Percentiles rank a stretch among this genome's conserved stretches.
Evolutionary conservation across 2,113 vertebrate genomes (phyloP).

Genomic region (Myrmophylax atrothorax): DNA sequence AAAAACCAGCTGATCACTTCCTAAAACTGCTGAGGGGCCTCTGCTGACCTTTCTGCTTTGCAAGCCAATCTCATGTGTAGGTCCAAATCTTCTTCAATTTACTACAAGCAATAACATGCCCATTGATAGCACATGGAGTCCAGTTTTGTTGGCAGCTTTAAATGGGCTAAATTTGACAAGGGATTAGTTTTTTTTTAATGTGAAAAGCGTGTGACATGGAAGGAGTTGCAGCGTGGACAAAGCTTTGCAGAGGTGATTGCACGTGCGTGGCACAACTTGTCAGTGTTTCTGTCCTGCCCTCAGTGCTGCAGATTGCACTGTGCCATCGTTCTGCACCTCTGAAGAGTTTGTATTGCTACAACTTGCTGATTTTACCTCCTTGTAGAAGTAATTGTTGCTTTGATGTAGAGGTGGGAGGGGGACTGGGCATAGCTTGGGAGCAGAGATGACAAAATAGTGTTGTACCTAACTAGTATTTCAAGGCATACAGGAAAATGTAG

Average conservation of each 20-base stretch:
- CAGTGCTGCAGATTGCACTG: not conserved
- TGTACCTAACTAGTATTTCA: slow-evolving; percentile 24
- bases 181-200: not conserved
- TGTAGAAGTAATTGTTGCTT: not conserved
- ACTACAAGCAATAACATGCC: slow-evolving; percentile 48
- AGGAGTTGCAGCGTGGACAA: not conserved
- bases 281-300: not conserved
- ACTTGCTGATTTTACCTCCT: not conserved
- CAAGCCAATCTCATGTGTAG: not conserved
- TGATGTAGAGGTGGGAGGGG: not conserved
- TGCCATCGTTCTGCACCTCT: not conserved
- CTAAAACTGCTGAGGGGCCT: not conserved
- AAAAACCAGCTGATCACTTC: not conserved
- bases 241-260: not conserved
- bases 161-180: not conserved
- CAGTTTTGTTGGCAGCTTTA: not conserved
- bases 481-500: not conserved
- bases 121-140: not conserved
- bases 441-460: not conserved
- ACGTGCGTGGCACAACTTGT: accelerated
- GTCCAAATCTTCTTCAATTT: not conserved
- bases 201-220: not conserved
- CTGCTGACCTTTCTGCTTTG: not conserved
- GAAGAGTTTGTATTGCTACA: not conserved
- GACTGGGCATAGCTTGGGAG: not conserved